phyloP scores from a whole-genome alignment of 2,797 vertebrate genomes.

The Bradypus variegatus region DNA sequence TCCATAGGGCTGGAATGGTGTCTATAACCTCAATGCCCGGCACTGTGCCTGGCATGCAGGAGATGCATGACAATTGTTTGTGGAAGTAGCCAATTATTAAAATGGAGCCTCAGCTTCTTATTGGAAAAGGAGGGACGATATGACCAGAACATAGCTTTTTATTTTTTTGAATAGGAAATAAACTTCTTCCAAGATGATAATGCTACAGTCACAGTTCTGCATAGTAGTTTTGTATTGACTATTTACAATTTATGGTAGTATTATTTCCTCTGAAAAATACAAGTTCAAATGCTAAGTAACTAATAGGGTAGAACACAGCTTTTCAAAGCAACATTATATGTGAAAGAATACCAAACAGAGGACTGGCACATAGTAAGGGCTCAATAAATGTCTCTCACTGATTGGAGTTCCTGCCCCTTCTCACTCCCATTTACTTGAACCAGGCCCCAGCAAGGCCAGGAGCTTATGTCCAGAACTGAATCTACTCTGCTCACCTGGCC shows the following conservation, averaged over 20 bases:
- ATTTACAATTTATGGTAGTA: slow-evolving; percentile 92
- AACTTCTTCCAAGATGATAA: slow-evolving; percentile 84
- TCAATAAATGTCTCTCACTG: background rate
- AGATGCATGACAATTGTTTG: background rate
- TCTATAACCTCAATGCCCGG: background rate
- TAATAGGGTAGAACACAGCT: slow-evolving; percentile 71
- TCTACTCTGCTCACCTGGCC: background rate
- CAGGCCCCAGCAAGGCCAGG: background rate
- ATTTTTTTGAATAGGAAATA: slow-evolving; percentile 81
- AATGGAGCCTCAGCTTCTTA: slow-evolving; percentile 12
- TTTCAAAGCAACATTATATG: slow-evolving; percentile 1
- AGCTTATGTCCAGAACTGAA: slow-evolving; percentile 1
- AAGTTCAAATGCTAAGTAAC: slow-evolving; percentile 88
- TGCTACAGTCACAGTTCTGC: slow-evolving; percentile 80
- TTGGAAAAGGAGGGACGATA: background rate
- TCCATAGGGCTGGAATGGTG: background rate
- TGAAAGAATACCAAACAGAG: background rate
- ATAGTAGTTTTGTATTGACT: slow-evolving; percentile 78
- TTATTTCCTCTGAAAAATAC: slow-evolving; percentile 82
- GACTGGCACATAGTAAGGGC: background rate
- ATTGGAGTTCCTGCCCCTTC: background rate
- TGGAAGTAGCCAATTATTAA: slow-evolving; percentile 24
- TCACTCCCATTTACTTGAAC: background rate
- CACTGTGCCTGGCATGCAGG: background rate
- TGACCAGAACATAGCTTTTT: background rate